Evolutionary conservation across 1,140 invertebrate genomes (phyloP).

Genomic region (Drosophila tani): DNA sequence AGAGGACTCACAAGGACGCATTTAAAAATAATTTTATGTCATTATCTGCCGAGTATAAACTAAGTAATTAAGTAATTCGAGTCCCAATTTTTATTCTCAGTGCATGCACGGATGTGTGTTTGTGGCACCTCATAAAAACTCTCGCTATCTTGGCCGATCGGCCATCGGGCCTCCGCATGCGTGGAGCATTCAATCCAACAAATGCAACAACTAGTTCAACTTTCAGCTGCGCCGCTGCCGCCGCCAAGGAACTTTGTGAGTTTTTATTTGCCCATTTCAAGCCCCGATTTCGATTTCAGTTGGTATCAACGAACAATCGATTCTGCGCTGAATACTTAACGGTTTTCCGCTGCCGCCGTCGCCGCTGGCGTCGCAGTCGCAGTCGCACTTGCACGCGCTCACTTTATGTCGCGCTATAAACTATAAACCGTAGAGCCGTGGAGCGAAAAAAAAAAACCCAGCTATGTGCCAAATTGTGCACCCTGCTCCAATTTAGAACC

Average conservation of each 20-base stretch:
- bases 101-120: constrained; percentile 9
- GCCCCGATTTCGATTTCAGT: constrained; percentile 53
- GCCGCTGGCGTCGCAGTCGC: background rate
- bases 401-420: constrained; percentile 30
- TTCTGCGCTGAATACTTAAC: constrained; percentile 55
- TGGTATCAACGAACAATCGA: constrained; percentile 51
- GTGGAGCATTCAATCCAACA: constrained; percentile 40
- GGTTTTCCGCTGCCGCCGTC: constrained; percentile 29
- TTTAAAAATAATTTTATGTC: no score
- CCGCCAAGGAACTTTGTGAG: constrained; percentile 52
- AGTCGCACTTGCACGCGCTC: constrained; percentile 26
- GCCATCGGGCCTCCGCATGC: constrained; percentile 43
- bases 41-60: background rate
- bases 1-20: no score
- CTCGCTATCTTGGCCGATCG: constrained; percentile 54
- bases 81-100: background rate
- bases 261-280: constrained; percentile 51
- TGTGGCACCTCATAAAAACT: constrained; percentile 54
- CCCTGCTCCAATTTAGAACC: constrained; percentile 32
- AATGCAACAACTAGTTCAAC: constrained; percentile 25
- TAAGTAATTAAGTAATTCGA: background rate
- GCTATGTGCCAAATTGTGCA: constrained; percentile 24
- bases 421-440: constrained; percentile 6
- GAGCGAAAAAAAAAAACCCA: constrained; percentile 12
- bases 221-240: constrained; percentile 17